Percentiles rank a stretch among this genome's conserved stretches.
Evolutionary conservation across 1,140 invertebrate species (phyloP).

Genomic region (Macrobrachium rosenbergii): DNA sequence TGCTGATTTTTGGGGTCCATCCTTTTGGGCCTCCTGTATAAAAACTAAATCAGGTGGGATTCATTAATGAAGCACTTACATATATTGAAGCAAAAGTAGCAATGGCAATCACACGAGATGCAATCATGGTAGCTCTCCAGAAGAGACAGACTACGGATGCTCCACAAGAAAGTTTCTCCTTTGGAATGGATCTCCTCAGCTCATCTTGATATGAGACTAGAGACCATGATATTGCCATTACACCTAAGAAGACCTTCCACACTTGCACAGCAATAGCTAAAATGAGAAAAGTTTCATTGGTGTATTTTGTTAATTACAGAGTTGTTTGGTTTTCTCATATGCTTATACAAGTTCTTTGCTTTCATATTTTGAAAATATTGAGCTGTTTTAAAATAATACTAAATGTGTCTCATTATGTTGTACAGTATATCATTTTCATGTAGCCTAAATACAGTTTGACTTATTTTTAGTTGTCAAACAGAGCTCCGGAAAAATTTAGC

Average conservation of each 20-base stretch:
- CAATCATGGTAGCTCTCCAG: constrained; percentile 71
- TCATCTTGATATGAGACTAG: constrained; percentile 72
- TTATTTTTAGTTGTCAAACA: too few species aligned
- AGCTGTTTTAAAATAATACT: too few species aligned
- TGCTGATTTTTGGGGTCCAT: not conserved
- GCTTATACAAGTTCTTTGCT: too few species aligned
- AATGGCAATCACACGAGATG: constrained; percentile 70
- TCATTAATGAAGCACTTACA: constrained; percentile 18
- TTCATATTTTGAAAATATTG: too few species aligned
- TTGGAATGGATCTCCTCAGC: constrained; percentile 70
- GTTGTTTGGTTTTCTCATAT: too few species aligned
- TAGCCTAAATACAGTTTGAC: too few species aligned
- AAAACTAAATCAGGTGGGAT: not conserved
- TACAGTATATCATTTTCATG: too few species aligned
- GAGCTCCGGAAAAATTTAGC: too few species aligned
- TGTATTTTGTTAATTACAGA: too few species aligned
- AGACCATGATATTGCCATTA: constrained; percentile 71
- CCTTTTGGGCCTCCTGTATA: not conserved
- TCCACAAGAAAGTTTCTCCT: constrained; percentile 68
- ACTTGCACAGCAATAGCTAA: constrained; percentile 65
- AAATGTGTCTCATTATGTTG: too few species aligned
- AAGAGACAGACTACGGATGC: constrained; percentile 71
- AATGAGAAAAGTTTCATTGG: not conserved
- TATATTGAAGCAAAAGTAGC: constrained; percentile 67
- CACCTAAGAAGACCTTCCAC: constrained; percentile 68